A percentile compares a stretch with the other conserved stretches of the same genome.
Evolutionary conservation across 2,888 invertebrate genomes (phyloP).

Genomic region (Oligia latruncula): DNA sequence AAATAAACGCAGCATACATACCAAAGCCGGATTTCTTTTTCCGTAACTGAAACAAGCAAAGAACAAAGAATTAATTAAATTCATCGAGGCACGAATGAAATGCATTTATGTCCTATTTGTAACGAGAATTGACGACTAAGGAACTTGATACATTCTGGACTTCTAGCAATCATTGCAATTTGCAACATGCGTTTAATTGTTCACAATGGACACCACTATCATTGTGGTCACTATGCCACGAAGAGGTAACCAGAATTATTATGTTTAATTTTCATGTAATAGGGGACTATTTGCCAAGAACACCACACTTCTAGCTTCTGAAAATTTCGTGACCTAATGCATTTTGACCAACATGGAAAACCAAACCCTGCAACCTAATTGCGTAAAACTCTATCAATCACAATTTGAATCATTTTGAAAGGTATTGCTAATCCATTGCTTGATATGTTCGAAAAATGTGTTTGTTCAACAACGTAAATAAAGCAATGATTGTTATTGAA

Average conservation of each 20-base stretch:
- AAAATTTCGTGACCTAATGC: not conserved
- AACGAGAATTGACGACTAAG: not conserved
- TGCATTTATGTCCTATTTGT: not conserved
- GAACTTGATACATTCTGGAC: not conserved
- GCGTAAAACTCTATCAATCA: not conserved
- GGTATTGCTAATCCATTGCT: not conserved
- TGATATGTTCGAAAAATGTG: not conserved
- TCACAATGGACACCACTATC: not conserved
- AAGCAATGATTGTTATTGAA: not conserved
- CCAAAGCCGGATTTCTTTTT: conserved; percentile 97
- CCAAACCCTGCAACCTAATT: not conserved
- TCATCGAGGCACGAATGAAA: not conserved
- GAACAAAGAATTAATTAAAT: conserved; percentile 49
- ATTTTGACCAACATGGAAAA: not conserved
- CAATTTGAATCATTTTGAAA: not conserved
- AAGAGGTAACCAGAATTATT: not conserved
- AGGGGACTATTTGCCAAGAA: not conserved
- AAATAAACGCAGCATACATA: conserved; percentile 84
- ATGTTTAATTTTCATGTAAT: not conserved
- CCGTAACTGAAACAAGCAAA: conserved; percentile 94
- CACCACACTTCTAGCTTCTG: not conserved
- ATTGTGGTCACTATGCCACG: not conserved
- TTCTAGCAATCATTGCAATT: not conserved
- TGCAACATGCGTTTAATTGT: not conserved
- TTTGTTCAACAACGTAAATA: not conserved